Evolutionary conservation across 1,140 invertebrate genomes (phyloP).

Genomic region (Tachypleus tridentatus): DNA sequence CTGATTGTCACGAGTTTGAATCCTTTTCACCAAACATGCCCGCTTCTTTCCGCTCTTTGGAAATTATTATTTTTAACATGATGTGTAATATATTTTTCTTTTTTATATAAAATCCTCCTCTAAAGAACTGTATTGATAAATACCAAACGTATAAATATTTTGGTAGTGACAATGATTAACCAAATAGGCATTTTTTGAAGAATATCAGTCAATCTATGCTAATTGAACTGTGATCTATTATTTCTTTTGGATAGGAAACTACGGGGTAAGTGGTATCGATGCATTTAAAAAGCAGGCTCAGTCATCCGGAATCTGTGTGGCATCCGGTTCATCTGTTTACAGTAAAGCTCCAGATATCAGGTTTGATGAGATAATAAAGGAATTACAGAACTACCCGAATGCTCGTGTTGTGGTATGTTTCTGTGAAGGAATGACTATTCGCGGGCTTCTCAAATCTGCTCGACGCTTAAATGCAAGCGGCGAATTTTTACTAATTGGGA

Average conservation of each 20-base stretch:
- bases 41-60: no score
- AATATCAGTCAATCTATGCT: background rate
- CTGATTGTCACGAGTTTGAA: no score
- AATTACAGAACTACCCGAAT: constrained; percentile 43
- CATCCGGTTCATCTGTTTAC: constrained; percentile 51
- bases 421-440: constrained; percentile 62
- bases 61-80: no score
- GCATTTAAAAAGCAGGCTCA: constrained; percentile 54
- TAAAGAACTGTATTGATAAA: no score
- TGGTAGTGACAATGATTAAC: no score
- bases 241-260: constrained; percentile 49
- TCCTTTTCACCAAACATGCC: no score
- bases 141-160: no score
- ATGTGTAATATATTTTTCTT: no score
- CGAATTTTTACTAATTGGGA: constrained; percentile 53
- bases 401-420: constrained; percentile 67
- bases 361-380: constrained; percentile 38
- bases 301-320: constrained; percentile 56
- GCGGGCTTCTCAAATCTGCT: constrained; percentile 52
- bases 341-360: constrained; percentile 46
- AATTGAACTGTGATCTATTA: background rate
- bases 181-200: background rate
- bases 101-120: no score
- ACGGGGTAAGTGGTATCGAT: constrained; percentile 66
- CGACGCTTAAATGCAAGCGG: constrained; percentile 46